Base-by-base conservation (phyloP, 2,113 vertebrate genomes). In the Menidia beryllina region DNA sequence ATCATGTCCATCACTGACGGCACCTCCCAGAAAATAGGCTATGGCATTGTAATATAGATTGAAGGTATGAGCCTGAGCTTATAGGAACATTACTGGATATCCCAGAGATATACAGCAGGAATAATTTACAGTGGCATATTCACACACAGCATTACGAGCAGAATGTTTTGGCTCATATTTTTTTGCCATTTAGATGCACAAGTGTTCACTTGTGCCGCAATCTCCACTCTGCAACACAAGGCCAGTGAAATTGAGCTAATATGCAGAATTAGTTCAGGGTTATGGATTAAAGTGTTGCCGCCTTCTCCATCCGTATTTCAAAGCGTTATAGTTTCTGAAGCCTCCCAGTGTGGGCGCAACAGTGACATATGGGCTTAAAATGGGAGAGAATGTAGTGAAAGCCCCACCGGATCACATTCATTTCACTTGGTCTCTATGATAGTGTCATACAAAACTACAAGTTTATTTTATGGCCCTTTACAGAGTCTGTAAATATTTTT, bases 181-280 rank as follows among this genome's bases (percentile, higher is more conserved):
- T 17, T 50, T 60, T 41, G 5, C n/a, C 9, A 49, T 82, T 74
- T 48, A 68, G 51, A 36, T 14, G 2, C n/a, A 38, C 7, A 52
- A 34, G 25, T n/a, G 3, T 23, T 24, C 65, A 23, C 15, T 51
- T 60, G 11, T 34, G 43, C 62, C 69, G 26, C 50, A 73, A 62
- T 70, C 48, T 6, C 20, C 56, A 21, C 56, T 68, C 57, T 69
- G 47, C 65, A 68, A 66, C 74, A 72, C 51, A 60, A 72, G 62
- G 72, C 48, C 27, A 49, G 59, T 65, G 58, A 81, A 88, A 74
- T 67, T 0, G 26, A 70, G 67, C 70, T 73, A 81, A 77, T 81
- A 27, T 83, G 72, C 55, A 48, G 26, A 77, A 86, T 89, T 77
- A 62, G 82, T 90, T 88, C 70, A 72, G 70, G 75, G 75, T 88